Base-by-base conservation (phyloP, 2,888 invertebrate species). In the Hydropsyche betteni region DNA sequence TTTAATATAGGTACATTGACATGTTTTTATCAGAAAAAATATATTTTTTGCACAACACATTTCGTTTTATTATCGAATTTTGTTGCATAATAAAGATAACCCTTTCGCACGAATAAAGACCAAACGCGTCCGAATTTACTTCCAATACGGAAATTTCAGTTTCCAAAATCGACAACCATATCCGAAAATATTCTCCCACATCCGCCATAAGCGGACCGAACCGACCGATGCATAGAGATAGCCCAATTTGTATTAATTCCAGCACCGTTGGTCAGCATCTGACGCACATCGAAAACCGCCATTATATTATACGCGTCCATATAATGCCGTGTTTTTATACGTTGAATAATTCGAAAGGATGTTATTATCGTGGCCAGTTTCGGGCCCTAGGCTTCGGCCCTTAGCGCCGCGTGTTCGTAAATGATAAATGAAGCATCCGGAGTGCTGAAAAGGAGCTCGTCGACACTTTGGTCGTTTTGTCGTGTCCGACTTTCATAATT, bases 171-270 rank as follows among this genome's bases (percentile, higher is more conserved):
- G 14, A 34, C 64, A 8, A 44, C 10, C 10, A 44, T 10, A 44
- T 44, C 7, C 34, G 8, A 14, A 34, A 64, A 64, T 64, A 64
- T 64, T 64, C 34, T 12, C 36, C 64, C 64, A 36, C 12, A 64
- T 4, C 36, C 34, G 36, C 44, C 6, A 10, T 44, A 44, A 44
- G 24, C 24, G 44, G 44, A 44, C 10, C 44, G 44, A 44, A 64
- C 64, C 33, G 36, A 64, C 33, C 33, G 34, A 64, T 64, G 64
- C 33, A 64, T 64, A 64, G 64, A 64, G 64, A 64, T 64, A 64
- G 34, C 64, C 64, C n/a, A 64, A 24, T 64, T 64, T 64, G 64
- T 24, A 64, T 64, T 64, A 64, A 64, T 64, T 64, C 34, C 36
- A 61, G n/a, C 12, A 58, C 24, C n/a, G 16, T n/a, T 14, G 14